Percentiles rank a stretch among this genome's conserved stretches.
Evolutionary conservation across 2,797 vertebrate species (phyloP).

Genomic region (Huso huso): DNA sequence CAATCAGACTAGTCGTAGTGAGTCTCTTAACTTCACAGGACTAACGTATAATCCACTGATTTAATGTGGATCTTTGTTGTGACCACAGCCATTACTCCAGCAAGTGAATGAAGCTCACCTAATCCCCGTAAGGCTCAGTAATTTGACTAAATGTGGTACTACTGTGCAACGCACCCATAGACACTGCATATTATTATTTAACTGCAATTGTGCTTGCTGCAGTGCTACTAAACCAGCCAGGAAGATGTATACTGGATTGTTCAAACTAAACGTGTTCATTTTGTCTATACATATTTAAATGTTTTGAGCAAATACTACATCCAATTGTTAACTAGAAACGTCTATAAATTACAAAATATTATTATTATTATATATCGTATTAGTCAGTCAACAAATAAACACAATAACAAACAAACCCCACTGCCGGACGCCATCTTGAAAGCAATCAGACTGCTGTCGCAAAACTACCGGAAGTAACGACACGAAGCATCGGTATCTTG

Average conservation of each 20-base stretch:
- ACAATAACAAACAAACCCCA: slow-evolving; percentile 40
- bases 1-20: too few species aligned
- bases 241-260: not conserved
- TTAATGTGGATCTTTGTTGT: too few species aligned
- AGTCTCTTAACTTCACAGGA: too few species aligned
- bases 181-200: not conserved
- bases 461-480: not conserved
- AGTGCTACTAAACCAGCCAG: not conserved
- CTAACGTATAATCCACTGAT: too few species aligned
- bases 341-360: not conserved
- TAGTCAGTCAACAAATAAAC: not conserved
- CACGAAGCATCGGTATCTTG: too few species aligned
- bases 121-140: too few species aligned
- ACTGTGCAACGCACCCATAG: too few species aligned
- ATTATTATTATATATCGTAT: not conserved
- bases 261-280: too few species aligned
- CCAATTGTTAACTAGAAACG: not conserved
- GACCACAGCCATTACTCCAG: too few species aligned
- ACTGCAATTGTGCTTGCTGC: not conserved
- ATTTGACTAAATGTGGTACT: too few species aligned
- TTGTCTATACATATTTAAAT: too few species aligned
- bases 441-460: slow-evolving; percentile 20
- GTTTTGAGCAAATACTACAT: not conserved
- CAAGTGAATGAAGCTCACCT: too few species aligned
- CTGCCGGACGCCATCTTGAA: slow-evolving; percentile 63